Evolutionary conservation across 1,140 invertebrate species (phyloP), one percentile per base, ranked within the genome.

Genomic region (Trichomalopsis sarcophagae): DNA sequence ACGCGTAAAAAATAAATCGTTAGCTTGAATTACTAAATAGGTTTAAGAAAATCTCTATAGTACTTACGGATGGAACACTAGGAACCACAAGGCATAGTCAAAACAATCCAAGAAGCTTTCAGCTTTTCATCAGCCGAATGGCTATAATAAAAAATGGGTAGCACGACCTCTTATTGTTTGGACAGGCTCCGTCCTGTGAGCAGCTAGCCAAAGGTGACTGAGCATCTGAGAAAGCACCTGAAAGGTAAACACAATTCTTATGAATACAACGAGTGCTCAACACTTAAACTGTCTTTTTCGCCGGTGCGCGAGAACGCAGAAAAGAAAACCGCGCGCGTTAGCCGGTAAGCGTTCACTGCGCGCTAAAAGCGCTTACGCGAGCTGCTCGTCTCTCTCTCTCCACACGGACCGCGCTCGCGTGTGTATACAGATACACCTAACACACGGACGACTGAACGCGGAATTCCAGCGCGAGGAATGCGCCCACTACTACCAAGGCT

Each of bases 401-500:
- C 30, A 27, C 30, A 27, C 68, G 27, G 68, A n/a, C 68, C 10
- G 10, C 68, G 1, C 27, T 71, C 68, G 23, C 68, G 68, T 17
- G 21, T 62, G 2, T 27, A 21, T 73, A 50, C 13, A 69, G 33
- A 40, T 40, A 71, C 66, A 50, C 62, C 55, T 44, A 40, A 83
- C 82, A 75, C 66, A 66, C 21, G 17, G 69, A 73, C 78, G 79
- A 75, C 84, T 81, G 84, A 75, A 44, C 55, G 84, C 62, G 84
- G 79, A 85, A 85, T 85, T 85, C 84, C 84, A 85, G 9, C 30
- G 23, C 50, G 55, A 81, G 78, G 84, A 85, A 85, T 85, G 78
- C 71, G 84, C 71, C 77, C 83, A 80, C 10, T 74, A 79, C 82
- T 44, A 69, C 75, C 68, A 36, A 66, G 47, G 50, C 40, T 69